These are phyloP conservation scores for Stegodyphus dumicola DNA, from an alignment of 1,140 invertebrate genomes.

Conservation along the genomic window DNA sequence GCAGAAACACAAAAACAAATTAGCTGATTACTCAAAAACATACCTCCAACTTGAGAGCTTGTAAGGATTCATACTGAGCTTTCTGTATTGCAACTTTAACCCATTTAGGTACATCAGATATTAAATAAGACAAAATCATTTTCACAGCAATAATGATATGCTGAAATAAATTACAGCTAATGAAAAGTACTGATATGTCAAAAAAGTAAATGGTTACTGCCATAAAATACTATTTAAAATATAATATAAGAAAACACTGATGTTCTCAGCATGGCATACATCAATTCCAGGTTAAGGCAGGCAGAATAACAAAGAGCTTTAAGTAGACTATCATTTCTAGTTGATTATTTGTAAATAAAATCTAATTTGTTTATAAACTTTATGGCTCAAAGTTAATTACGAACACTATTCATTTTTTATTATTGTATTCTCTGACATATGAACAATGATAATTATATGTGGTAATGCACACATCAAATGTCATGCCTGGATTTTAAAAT, in stretches of 20 bases:
- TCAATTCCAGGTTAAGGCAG: too few relatives aligned
- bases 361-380: too few relatives aligned
- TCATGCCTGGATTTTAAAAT: too few relatives aligned
- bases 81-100: conserved; percentile 68
- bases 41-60: conserved; percentile 52
- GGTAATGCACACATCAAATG: too few relatives aligned
- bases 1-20: background rate
- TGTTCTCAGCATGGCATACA: too few relatives aligned
- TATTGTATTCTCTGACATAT: too few relatives aligned
- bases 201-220: conserved; percentile 28
- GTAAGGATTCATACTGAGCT: conserved; percentile 44
- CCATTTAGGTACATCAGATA: conserved; percentile 89
- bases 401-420: too few relatives aligned
- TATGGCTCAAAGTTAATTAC: too few relatives aligned
- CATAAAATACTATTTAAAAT: background rate
- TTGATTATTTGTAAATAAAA: too few relatives aligned
- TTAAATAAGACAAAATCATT: conserved; percentile 93
- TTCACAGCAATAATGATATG: conserved; percentile 92
- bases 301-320: too few relatives aligned
- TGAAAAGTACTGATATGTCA: background rate
- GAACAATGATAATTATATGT: too few relatives aligned
- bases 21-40: background rate
- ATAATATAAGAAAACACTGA: background rate
- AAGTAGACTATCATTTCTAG: too few relatives aligned
- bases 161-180: conserved; percentile 71